A percentile compares a stretch with the other conserved stretches of the same genome.
Conservation (phyloP, 37 sponge, comb jelly and placozoan species). For the Oscarella lobularis region DNA sequence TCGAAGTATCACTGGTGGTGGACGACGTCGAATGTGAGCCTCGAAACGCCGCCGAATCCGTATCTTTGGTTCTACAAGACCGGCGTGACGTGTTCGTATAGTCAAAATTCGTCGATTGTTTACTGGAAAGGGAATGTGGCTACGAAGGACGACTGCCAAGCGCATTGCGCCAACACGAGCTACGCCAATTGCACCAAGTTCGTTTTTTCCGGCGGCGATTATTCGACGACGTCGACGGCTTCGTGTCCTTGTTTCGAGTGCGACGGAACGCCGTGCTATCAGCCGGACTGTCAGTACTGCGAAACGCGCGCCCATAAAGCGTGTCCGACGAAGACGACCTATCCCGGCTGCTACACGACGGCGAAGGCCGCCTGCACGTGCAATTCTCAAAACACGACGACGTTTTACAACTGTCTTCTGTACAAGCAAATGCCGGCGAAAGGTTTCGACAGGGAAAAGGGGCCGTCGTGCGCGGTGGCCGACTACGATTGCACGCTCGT, state of each 20-base stretch:
- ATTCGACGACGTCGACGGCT: too few species aligned
- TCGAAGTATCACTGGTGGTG: slow-evolving; percentile 49
- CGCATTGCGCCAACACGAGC: neutral
- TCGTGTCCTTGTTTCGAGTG: neutral
- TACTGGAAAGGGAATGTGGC: slow-evolving; percentile 14
- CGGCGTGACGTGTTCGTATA: slow-evolving; percentile 3
- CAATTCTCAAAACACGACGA: neutral
- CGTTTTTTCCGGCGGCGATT: slow-evolving; percentile 7
- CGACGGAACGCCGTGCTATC: neutral
- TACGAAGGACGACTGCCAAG: slow-evolving; percentile 8
- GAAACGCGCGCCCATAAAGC: neutral
- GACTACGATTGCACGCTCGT: neutral
- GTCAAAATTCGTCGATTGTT: too few species aligned
- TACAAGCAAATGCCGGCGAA: neutral
- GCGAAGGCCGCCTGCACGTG: neutral
- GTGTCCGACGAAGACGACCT: neutral
- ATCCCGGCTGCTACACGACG: neutral
- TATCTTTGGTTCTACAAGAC: slow-evolving; percentile 7
- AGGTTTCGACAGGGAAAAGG: too few species aligned
- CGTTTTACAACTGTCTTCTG: neutral
- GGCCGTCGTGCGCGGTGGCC: too few species aligned
- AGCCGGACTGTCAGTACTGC: neutral
- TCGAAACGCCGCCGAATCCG: slow-evolving; percentile 24
- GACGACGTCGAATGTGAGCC: neutral
- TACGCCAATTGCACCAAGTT: slow-evolving; percentile 29